Evolutionary conservation across 2,113 vertebrate species (phyloP).

Genomic region (Oceanodroma tethys): DNA sequence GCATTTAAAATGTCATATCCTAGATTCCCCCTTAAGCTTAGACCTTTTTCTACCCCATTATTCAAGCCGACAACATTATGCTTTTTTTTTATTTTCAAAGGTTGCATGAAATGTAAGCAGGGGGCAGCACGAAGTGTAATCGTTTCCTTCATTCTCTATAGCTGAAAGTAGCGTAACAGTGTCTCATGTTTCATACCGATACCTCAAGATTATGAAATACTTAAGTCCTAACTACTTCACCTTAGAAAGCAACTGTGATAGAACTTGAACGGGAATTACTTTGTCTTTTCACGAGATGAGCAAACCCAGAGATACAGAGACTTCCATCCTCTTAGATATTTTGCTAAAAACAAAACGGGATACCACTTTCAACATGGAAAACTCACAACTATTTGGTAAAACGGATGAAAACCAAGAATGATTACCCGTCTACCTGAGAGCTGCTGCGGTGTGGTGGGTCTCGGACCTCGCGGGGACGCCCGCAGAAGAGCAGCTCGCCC

Average conservation of each 20-base stretch:
- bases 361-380: not conserved
- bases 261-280: not conserved
- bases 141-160: not conserved
- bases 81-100: not conserved
- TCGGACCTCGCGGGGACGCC: rapidly evolving
- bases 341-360: not conserved
- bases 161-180: not conserved
- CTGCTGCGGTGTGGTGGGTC: rapidly evolving
- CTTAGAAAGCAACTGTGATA: not conserved
- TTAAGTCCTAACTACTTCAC: no score
- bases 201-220: not conserved
- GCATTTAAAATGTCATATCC: not conserved
- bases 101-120: not conserved
- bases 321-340: not conserved
- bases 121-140: not conserved
- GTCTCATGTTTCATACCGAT: not conserved
- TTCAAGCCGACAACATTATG: rapidly evolving
- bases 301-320: not conserved
- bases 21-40: not conserved
- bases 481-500: not conserved
- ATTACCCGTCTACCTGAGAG: not conserved
- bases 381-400: no score
- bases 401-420: not conserved
- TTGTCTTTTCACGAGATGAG: not conserved
- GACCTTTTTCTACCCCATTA: not conserved